Percentiles rank a stretch among this genome's conserved stretches.
Conservation (phyloP, 2,797 vertebrate genomes). For the Neostethus bicornis region DNA sequence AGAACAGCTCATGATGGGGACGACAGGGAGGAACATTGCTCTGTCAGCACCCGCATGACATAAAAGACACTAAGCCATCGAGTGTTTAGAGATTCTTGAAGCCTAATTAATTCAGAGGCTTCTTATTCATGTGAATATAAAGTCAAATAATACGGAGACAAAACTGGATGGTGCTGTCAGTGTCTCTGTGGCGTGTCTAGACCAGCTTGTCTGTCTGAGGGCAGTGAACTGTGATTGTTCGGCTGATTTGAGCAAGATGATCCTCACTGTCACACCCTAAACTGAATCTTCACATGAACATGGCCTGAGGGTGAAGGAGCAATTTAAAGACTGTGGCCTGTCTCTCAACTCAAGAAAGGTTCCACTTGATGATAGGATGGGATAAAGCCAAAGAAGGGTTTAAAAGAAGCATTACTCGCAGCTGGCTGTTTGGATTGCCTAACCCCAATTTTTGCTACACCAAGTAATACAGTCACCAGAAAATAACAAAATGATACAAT, state of each 20-base stretch:
- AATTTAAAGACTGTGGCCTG: conserved; percentile 46
- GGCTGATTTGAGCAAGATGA: conserved; percentile 70
- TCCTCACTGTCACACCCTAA: conserved; percentile 68
- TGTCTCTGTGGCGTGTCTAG: conserved; percentile 44
- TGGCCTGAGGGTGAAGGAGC: conserved; percentile 41
- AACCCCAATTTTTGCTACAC: too few species aligned
- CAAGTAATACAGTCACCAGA: neutral
- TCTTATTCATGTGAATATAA: conserved; percentile 62
- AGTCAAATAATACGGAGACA: conserved; percentile 36
- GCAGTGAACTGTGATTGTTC: conserved; percentile 50
- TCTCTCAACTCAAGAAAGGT: conserved; percentile 51
- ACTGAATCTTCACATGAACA: conserved; percentile 57
- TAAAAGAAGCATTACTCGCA: neutral
- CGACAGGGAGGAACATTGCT: conserved; percentile 59
- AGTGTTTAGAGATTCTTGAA: conserved; percentile 39
- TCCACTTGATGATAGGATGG: conserved; percentile 41
- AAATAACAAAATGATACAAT: neutral
- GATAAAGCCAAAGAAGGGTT: conserved; percentile 22
- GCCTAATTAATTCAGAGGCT: conserved; percentile 71
- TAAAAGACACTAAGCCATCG: conserved; percentile 55
- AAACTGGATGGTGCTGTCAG: conserved; percentile 36
- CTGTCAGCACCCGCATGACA: conserved; percentile 54
- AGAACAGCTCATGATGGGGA: conserved; percentile 49
- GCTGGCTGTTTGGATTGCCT: neutral
- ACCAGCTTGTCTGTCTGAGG: conserved; percentile 45